Evolutionary conservation across 2,113 vertebrate species (phyloP).

Genomic region (Romanogobio albipinnatus): DNA sequence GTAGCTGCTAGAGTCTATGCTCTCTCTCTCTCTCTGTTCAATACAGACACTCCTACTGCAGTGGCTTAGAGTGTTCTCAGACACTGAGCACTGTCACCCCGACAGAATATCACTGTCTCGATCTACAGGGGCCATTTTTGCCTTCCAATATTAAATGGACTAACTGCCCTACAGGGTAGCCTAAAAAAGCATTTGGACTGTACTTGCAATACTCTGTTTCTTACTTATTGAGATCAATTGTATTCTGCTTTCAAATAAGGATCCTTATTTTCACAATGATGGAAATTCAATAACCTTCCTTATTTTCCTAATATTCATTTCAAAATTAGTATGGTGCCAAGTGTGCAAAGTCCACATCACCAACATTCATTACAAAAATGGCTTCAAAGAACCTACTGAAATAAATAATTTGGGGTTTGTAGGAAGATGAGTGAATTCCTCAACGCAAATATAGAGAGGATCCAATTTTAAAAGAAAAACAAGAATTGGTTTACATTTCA

Average conservation of each 20-base stretch:
- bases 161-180: too few relatives aligned
- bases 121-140: constrained; percentile 18
- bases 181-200: not conserved
- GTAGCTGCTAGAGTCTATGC: constrained; percentile 20
- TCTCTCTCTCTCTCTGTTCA: constrained; percentile 27
- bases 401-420: not conserved
- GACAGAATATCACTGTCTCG: constrained; percentile 31
- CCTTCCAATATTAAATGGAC: constrained; percentile 11
- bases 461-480: not conserved
- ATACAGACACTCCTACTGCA: constrained; percentile 23
- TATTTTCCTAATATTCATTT: not conserved
- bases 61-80: constrained; percentile 38
- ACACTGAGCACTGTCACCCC: constrained; percentile 16
- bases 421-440: not conserved
- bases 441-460: not conserved
- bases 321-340: not conserved
- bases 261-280: not conserved
- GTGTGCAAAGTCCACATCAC: not conserved
- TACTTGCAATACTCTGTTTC: not conserved
- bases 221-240: not conserved
- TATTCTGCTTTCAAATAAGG: not conserved
- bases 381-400: not conserved
- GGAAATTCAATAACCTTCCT: not conserved
- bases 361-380: not conserved
- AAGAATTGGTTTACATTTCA: not conserved